Evolutionary conservation across 1,140 invertebrate genomes (phyloP), one percentile per base, ranked within the genome.

Genomic region (Cataglyphis hispanica): DNA sequence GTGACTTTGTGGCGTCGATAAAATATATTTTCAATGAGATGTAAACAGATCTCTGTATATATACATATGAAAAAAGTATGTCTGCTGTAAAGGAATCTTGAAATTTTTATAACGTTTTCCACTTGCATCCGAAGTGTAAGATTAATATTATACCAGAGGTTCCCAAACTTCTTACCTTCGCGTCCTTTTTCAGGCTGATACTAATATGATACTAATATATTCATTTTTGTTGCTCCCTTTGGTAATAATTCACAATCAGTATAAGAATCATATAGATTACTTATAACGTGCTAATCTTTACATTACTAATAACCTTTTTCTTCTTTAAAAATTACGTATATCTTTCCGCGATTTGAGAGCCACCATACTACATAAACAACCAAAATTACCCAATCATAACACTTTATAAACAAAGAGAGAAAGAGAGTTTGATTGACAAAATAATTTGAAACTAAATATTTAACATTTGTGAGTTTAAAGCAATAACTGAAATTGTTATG

Each of bases 381-480:
- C 7, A 16, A 0, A 1, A 25, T 46, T 0, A 13, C 16, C 46
- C 46, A 70, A 70, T 50, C 50, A 31, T 19, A 70, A 53, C 7
- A 50, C 16, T 50, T 40, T 43, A 67, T 67, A 67, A 66, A 27
- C 50, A 50, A 34, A 10, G 0, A 69, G n/a, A 46, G 37, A 67
- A 22, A 25, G 6, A 27, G 19, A 50, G 11, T 31, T 53, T 70
- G 22, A 37, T 22, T 67, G 27, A 46, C 25, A 69, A 69, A 50
- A 27, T 27, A 6, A 70, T 27, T 10, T n/a, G 0, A 50, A 16
- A 5, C 4, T 53, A n/a, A 53, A 70, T 3, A n/a, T 53, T 19
- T 34, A 53, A 46, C 50, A 50, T 70, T 69, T 69, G 16, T n/a
- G 3, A 70, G 1, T 70, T 50, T n/a, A 31, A 53, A 70, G 31